These are phyloP conservation scores for Spea hammondii DNA, from an alignment of 2,797 vertebrate genomes.

Conservation along the genomic window DNA sequence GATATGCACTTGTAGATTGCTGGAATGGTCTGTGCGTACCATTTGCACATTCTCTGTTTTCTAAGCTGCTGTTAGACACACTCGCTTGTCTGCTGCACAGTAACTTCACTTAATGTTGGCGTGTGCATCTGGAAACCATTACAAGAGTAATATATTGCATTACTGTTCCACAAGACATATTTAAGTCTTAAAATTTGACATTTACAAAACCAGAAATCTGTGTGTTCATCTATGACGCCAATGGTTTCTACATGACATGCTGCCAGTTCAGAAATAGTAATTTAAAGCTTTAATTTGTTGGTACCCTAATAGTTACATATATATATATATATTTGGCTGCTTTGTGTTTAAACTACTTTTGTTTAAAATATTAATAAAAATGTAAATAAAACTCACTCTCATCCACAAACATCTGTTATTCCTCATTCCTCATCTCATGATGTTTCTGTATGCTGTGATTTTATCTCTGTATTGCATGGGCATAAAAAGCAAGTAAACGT, in stretches of 20 bases:
- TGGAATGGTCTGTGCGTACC: slow-evolving; percentile 58
- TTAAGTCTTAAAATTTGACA: neutral
- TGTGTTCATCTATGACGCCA: slow-evolving; percentile 9
- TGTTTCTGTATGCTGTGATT: slow-evolving; percentile 21
- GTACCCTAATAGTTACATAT: slow-evolving; percentile 14
- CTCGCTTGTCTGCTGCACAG: slow-evolving; percentile 60
- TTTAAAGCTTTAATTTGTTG: slow-evolving; percentile 30
- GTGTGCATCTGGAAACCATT: slow-evolving; percentile 65
- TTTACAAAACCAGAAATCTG: neutral
- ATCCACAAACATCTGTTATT: slow-evolving; percentile 25
- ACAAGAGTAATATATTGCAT: slow-evolving; percentile 25
- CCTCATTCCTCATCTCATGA: slow-evolving; percentile 20
- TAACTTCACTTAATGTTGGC: slow-evolving; percentile 61
- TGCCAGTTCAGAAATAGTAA: slow-evolving; percentile 29
- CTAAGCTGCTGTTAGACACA: slow-evolving; percentile 56
- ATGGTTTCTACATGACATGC: neutral
- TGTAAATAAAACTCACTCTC: slow-evolving; percentile 12
- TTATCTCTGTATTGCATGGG: slow-evolving; percentile 62
- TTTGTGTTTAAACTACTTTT: slow-evolving; percentile 7
- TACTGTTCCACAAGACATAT: neutral
- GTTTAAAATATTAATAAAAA: slow-evolving; percentile 15
- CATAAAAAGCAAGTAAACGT: slow-evolving; percentile 65
- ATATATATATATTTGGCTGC: neutral
- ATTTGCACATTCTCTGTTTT: slow-evolving; percentile 60
- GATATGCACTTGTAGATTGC: slow-evolving; percentile 63